Evolutionary conservation across 1,140 invertebrate genomes (phyloP), one percentile per base, ranked within the genome.

Genomic region (Sipha flava): DNA sequence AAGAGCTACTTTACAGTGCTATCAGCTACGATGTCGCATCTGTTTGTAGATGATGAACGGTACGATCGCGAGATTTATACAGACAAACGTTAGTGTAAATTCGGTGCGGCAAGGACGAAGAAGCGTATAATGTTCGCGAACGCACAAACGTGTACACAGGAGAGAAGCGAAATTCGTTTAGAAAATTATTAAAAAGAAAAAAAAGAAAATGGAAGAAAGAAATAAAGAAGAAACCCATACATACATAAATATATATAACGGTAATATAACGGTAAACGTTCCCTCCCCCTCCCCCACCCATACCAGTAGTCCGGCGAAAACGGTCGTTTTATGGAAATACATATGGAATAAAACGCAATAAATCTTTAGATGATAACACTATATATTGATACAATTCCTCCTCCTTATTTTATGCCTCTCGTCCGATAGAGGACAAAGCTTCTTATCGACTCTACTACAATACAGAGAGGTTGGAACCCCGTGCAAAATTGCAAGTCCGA

Each of bases 251-350:
- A 34, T 59, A 59, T 31, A 59, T 23, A 59, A 59, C n/a, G n/a
- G n/a, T 57, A 57, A 29, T 59, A 29, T 59, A 31, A 18, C 18
- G 16, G 57, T n/a, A n/a, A n/a, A n/a, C n/a, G n/a, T 26, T 31
- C 2, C 7, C 9, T 23, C 49, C 23, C 47, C 10, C n/a, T 47
- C 45, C 2, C 21, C 31, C 31, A 12, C 40, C 57, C 29, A 16
- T 14, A 26, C 4, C 37, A 43, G 21, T 34, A 29, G 29, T 37
- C 12, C 34, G 9, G 66, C 26, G 66, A 47, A 34, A 75, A 52
- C 47, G 47, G 29, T 5, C 70, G 70, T 75, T 75, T 75, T 72
- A 72, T 72, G 68, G 68, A 72, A 72, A 72, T 72, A 1, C 68
- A 72, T 52, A 31, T n/a, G 45, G 26, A 70, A 47, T 72, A 73